Percentiles rank a stretch among this genome's conserved stretches.
phyloP scores from a whole-genome alignment of 1,140 invertebrate species.

The Leucophenga varia region DNA sequence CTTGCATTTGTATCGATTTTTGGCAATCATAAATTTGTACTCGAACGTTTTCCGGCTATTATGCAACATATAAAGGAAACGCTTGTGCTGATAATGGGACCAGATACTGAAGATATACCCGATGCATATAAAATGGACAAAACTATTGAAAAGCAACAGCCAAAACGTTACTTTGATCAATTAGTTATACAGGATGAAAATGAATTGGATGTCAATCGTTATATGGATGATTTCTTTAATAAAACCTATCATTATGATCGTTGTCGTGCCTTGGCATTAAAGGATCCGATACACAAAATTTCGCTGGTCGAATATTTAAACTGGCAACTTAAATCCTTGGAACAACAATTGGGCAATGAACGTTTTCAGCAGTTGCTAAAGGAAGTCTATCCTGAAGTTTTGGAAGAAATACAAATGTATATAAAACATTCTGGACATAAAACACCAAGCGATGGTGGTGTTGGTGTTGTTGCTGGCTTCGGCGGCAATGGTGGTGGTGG shows the following conservation, averaged over 20 bases:
- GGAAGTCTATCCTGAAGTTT: conserved; percentile 66
- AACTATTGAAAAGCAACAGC: conserved; percentile 16
- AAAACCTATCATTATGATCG: conserved; percentile 58
- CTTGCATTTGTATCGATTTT: conserved; percentile 81
- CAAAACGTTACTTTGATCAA: conserved; percentile 39
- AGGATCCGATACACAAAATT: conserved; percentile 72
- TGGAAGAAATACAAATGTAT: conserved; percentile 63
- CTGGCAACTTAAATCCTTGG: conserved; percentile 62
- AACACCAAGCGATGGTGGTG: conserved; percentile 36
- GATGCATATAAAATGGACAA: not conserved
- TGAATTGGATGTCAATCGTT: conserved; percentile 33
- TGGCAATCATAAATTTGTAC: conserved; percentile 67
- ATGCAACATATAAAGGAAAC: conserved; percentile 79
- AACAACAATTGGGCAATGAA: conserved; percentile 66
- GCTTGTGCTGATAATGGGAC: conserved; percentile 81
- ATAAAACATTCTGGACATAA: conserved; percentile 46
- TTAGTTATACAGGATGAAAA: conserved; percentile 50
- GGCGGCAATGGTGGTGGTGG: not conserved
- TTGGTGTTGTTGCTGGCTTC: too few relatives aligned
- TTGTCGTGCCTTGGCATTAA: conserved; percentile 62
- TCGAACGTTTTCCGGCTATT: conserved; percentile 74
- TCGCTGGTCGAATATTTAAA: conserved; percentile 69
- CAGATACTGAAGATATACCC: conserved; percentile 53
- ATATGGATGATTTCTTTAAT: conserved; percentile 38
- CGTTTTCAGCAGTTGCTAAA: conserved; percentile 72